These are phyloP conservation scores for Bembecia ichneumoniformis DNA, from an alignment of 2,888 invertebrate genomes.

Conservation along the genomic window DNA sequence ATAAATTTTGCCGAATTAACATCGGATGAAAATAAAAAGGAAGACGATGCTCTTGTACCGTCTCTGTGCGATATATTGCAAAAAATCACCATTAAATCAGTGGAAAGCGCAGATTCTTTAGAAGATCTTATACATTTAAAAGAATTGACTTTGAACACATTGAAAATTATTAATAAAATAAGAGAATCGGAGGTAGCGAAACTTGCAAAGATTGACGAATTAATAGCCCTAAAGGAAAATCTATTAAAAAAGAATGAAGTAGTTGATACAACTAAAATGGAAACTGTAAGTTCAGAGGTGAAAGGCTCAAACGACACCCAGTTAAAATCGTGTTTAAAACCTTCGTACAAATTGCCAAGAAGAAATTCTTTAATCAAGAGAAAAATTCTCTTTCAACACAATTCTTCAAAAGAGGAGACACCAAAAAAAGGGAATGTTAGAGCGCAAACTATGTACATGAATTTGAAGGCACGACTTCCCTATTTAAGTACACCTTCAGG, in stretches of 20 bases:
- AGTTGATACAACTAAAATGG: conserved; percentile 13
- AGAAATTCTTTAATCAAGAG: conserved; percentile 34
- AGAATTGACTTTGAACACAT: conserved; percentile 19
- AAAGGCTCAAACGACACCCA: conserved; percentile 21
- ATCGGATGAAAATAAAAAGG: conserved; percentile 20
- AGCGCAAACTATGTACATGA: conserved; percentile 50
- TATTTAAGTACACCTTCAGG: conserved; percentile 48
- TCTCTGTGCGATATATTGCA: conserved; percentile 50
- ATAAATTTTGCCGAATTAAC: conserved; percentile 44
- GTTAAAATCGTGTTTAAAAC: conserved; percentile 35
- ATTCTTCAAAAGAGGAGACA: conserved; percentile 26
- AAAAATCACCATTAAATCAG: conserved; percentile 37
- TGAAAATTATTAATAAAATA: conserved; percentile 34
- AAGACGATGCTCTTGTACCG: conserved; percentile 46
- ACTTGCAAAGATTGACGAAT: conserved; percentile 33
- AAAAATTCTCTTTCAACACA: conserved; percentile 42
- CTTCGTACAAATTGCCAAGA: conserved; percentile 53
- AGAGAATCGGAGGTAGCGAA: conserved; percentile 37
- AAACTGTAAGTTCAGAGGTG: conserved; percentile 11
- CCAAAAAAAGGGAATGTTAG: conserved; percentile 34
- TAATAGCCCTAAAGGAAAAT: conserved; percentile 32
- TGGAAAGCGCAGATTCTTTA: conserved; percentile 23
- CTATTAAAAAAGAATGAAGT: too few relatives aligned
- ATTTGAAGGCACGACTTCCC: conserved; percentile 52
- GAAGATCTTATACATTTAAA: conserved; percentile 37